These are phyloP conservation scores for Nansenia antarctica DNA, from an alignment of 2,113 vertebrate species.

Conservation along the genomic window DNA sequence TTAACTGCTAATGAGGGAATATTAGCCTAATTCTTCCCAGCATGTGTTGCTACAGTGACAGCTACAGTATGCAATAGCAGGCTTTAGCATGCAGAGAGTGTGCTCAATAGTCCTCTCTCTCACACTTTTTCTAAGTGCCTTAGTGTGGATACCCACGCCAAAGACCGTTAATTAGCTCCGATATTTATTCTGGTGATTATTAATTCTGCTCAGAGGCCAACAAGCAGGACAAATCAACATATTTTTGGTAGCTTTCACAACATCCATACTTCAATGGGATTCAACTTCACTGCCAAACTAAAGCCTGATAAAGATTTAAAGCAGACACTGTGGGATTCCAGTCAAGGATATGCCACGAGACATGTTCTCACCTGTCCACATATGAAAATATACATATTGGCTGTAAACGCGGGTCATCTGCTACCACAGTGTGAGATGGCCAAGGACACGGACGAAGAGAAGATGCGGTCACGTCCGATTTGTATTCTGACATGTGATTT, in stretches of 20 bases:
- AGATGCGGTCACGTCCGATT: too few relatives aligned
- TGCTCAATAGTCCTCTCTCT: conserved; percentile 17
- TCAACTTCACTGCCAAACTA: conserved; percentile 56
- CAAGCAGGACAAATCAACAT: neutral
- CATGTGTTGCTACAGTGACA: too few relatives aligned
- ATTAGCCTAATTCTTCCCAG: conserved; percentile 53
- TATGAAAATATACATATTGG: too few relatives aligned
- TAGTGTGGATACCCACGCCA: conserved; percentile 8
- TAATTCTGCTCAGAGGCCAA: conserved; percentile 40
- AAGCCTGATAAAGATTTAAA: too few relatives aligned
- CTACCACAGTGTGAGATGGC: too few relatives aligned
- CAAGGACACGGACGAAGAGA: too few relatives aligned
- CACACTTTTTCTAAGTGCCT: conserved; percentile 36
- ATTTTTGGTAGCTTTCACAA: conserved; percentile 40
- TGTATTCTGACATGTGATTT: too few relatives aligned
- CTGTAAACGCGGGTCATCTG: too few relatives aligned
- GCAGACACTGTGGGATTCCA: too few relatives aligned
- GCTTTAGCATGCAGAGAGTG: neutral
- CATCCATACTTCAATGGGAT: conserved; percentile 23
- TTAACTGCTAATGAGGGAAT: conserved; percentile 61
- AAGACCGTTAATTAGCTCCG: conserved; percentile 15
- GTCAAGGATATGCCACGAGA: too few relatives aligned
- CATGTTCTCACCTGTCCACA: too few relatives aligned
- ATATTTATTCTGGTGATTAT: conserved; percentile 34
- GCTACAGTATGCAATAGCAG: conserved; percentile 21